These are phyloP conservation scores for Mobula birostris DNA, from an alignment of 2,113 vertebrate genomes.

Conservation along the genomic window DNA sequence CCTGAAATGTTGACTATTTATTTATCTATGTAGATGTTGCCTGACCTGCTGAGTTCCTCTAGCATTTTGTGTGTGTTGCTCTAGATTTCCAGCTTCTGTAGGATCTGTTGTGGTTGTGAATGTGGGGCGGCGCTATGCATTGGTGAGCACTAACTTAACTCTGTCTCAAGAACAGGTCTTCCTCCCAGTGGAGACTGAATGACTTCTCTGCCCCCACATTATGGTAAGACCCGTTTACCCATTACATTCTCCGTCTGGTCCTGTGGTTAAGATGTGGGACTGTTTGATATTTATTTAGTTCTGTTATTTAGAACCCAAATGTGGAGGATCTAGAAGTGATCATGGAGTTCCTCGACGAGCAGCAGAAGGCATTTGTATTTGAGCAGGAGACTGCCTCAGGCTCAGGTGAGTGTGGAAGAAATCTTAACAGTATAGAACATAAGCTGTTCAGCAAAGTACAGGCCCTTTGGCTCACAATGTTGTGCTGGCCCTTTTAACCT, in stretches of 20 bases:
- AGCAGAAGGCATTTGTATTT: not conserved
- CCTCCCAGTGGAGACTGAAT: not conserved
- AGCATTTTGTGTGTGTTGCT: too few species aligned
- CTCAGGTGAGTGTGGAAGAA: not conserved
- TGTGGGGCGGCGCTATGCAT: too few species aligned
- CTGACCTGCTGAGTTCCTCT: too few species aligned
- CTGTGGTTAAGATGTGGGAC: not conserved
- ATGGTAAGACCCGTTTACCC: not conserved
- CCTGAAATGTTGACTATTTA: too few species aligned
- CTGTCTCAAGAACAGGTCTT: not conserved
- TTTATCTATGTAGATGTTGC: too few species aligned
- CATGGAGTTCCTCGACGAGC: constrained; percentile 28
- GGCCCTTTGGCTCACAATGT: too few species aligned
- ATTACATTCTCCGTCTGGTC: not conserved
- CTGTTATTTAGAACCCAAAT: not conserved
- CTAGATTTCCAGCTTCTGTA: too few species aligned
- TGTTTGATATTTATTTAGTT: not conserved
- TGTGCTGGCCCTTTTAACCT: too few species aligned
- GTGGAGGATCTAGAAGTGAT: constrained; percentile 7
- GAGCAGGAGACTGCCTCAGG: not conserved
- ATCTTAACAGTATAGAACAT: too few species aligned
- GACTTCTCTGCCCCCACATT: not conserved
- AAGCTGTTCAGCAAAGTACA: too few species aligned
- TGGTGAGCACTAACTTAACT: not conserved
- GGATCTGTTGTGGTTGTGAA: too few species aligned